Evolutionary conservation across 2,113 vertebrate genomes (phyloP), one percentile per base, ranked within the genome.

Genomic region (Colistium nudipinnis): DNA sequence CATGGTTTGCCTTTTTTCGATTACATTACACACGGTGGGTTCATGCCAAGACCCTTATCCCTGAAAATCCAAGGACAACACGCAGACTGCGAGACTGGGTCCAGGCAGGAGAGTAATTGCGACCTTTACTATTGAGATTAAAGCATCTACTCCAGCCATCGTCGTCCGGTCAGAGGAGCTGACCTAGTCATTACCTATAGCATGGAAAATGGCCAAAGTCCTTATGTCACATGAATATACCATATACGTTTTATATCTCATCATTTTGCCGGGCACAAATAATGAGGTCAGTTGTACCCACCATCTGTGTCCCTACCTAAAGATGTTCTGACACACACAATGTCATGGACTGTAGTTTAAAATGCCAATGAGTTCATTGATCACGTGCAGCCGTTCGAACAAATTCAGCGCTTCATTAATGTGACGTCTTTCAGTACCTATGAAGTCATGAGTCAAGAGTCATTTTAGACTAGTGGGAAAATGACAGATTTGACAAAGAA

Each of bases 401-500:
- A 28, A 43, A 49, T 43, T 24, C 44, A 47, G 48, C 28, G 3
- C 2, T 0, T 8, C 44, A 27, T 56, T 63, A 55, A 79, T 48
- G 69, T 54, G 59, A 75, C 41, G 60, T 63, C 79, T 55, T 52
- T 64, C 47, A 22, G 25, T 63, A 63, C 61, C 48, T 41, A 51
- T 53, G 63, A 61, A 80, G 72, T 66, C 53, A 61, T 56, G 67
- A 72, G n/a, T n/a, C 20, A 8, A 71, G 49, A 76, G 69, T 51
- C 28, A 30, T 49, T 85, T 84, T 53, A 69, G 51, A 85, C 80
- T 70, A 53, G 76, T 66, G 65, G 65, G 56, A 80, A 84, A 84
- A 89, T 82, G 87, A 87, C 85, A 89, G 82, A 76, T 87, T 52
- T 77, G 82, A 89, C 80, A 76, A 79, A 49, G 88, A 86, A 49